These are phyloP conservation scores for Rhinogobio ventralis DNA, from an alignment of 2,797 vertebrate genomes.

Conservation along the genomic window DNA sequence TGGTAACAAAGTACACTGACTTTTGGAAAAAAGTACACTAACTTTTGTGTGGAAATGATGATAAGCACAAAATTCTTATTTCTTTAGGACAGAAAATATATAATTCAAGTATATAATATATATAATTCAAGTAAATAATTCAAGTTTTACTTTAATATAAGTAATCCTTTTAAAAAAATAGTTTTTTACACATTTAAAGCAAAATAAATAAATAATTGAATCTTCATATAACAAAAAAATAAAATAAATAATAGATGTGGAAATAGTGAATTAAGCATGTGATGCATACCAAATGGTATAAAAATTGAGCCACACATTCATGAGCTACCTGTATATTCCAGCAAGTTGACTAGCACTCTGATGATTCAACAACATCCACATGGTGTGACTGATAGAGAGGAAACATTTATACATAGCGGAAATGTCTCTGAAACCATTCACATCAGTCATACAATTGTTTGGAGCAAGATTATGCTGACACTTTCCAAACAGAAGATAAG, in stretches of 20 bases:
- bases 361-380: slow-evolving; percentile 5
- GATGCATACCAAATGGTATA: neutral
- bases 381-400: neutral
- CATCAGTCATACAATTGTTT: neutral
- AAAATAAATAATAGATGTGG: neutral
- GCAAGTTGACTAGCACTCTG: neutral
- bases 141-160: no score
- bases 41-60: no score
- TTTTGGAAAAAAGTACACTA: no score
- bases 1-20: no score
- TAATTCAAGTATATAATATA: no score
- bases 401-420: neutral
- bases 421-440: slow-evolving; percentile 11
- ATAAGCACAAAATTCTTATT: no score
- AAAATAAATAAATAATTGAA: neutral
- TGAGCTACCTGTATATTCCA: neutral
- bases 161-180: neutral
- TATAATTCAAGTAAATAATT: no score
- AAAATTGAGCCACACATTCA: neutral
- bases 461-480: neutral
- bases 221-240: neutral
- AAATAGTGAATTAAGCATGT: neutral
- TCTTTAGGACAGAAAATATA: no score
- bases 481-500: slow-evolving; percentile 13
- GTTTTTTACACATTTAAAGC: no score